phyloP scores from a whole-genome alignment of 2,797 vertebrate species.

The Sebastes goodei region DNA sequence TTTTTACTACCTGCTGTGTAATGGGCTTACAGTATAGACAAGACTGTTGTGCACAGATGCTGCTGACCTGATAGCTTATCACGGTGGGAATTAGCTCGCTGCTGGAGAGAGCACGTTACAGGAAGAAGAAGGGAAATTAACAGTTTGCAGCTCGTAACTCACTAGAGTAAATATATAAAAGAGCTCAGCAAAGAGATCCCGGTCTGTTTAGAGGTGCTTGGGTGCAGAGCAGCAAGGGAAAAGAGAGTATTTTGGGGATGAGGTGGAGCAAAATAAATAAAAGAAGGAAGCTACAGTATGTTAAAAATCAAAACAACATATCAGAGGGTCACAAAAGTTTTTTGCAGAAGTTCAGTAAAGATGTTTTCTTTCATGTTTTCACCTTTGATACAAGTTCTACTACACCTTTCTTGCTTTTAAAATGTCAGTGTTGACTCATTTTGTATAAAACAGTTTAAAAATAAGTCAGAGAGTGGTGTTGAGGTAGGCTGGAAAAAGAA shows the following conservation, averaged over 20 bases:
- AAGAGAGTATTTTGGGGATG: background rate
- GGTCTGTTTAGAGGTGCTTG: background rate
- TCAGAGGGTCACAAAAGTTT: background rate
- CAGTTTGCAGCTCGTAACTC: background rate
- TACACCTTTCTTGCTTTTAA: background rate
- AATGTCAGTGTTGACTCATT: slow-evolving; percentile 14
- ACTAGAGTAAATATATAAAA: slow-evolving; percentile 9
- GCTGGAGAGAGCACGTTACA: background rate
- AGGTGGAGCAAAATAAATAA: background rate
- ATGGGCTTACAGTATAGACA: background rate
- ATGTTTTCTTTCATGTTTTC: slow-evolving; percentile 7
- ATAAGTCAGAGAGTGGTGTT: background rate
- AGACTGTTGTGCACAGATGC: background rate
- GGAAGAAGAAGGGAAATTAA: slow-evolving; percentile 10
- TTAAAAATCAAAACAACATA: background rate
- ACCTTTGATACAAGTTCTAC: background rate
- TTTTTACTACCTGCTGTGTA: slow-evolving; percentile 1
- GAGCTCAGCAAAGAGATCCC: background rate
- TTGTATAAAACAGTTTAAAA: background rate
- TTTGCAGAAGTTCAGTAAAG: background rate
- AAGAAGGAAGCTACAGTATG: background rate
- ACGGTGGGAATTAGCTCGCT: slow-evolving; percentile 19
- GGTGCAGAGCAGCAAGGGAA: background rate
- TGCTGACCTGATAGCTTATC: slow-evolving; percentile 23
- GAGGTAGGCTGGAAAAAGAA: background rate